These are phyloP conservation scores for Phengaris alcon DNA, from an alignment of 2,888 invertebrate genomes.

Conservation along the genomic window DNA sequence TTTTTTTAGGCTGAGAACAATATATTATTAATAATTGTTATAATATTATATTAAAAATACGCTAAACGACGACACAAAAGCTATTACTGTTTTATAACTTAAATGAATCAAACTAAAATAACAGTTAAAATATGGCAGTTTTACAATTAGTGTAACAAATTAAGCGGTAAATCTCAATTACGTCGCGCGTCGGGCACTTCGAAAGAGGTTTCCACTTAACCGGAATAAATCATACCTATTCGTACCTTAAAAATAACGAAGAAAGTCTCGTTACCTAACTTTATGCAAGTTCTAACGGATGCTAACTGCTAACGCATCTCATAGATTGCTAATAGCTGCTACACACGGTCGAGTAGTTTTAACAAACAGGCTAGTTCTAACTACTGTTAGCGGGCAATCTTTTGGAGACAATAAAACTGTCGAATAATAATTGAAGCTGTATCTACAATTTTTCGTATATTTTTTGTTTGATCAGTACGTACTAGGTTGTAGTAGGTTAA, in stretches of 20 bases:
- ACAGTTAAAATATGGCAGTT: conserved; percentile 12
- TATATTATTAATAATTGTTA: too few species aligned
- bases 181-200: conserved; percentile 11
- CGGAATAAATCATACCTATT: conserved; percentile 22
- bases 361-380: background rate
- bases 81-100: background rate
- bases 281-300: background rate
- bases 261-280: conserved; percentile 3
- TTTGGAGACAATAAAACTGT: too few species aligned
- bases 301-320: too few species aligned
- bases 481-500: too few species aligned
- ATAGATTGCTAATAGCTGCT: background rate
- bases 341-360: background rate
- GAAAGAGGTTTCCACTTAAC: conserved; percentile 26
- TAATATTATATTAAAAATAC: too few species aligned
- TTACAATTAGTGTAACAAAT: conserved; percentile 22
- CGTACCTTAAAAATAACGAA: background rate
- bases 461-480: too few species aligned
- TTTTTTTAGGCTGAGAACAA: too few species aligned
- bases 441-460: too few species aligned
- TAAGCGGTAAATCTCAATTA: conserved; percentile 16
- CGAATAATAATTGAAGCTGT: too few species aligned
- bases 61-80: too few species aligned
- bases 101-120: conserved; percentile 11
- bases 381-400: background rate